Percentiles rank a stretch among this genome's conserved stretches.
phyloP scores from a whole-genome alignment of 2,888 invertebrate species.

The Petrophora chlorosata region DNA sequence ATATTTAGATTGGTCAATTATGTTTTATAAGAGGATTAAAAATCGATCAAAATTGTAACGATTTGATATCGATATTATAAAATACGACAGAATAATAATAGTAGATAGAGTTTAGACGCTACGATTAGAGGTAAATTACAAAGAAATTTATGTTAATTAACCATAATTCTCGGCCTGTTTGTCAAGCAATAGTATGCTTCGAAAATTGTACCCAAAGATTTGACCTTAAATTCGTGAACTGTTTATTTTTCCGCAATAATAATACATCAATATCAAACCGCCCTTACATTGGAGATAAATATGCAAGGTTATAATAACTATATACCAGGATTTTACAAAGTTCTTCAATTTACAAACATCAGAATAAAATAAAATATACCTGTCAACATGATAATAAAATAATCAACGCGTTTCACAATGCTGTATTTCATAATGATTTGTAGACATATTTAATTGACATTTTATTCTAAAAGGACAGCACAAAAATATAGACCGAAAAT shows the following conservation, averaged over 20 bases:
- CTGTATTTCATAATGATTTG: slow-evolving; percentile 4
- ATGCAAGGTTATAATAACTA: neutral
- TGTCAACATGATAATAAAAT: slow-evolving; percentile 1
- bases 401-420: slow-evolving; percentile 11
- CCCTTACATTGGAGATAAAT: neutral
- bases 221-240: no score
- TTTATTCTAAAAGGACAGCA: slow-evolving; percentile 33
- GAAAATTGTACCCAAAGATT: no score
- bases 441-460: slow-evolving; percentile 31
- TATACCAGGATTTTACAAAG: no score
- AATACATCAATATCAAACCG: slow-evolving; percentile 6
- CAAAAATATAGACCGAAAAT: slow-evolving; percentile 26
- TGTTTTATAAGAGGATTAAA: slow-evolving; percentile 41
- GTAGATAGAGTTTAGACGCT: neutral
- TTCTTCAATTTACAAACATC: neutral
- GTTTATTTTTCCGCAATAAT: neutral
- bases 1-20: slow-evolving; percentile 68
- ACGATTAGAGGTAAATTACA: no score
- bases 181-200: no score
- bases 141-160: no score
- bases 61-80: slow-evolving; percentile 4
- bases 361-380: neutral
- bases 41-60: slow-evolving; percentile 11
- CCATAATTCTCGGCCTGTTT: no score
- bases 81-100: neutral